Evolutionary conservation across 2,113 vertebrate species (phyloP).

Genomic region (Serranochromis macrocephalus): DNA sequence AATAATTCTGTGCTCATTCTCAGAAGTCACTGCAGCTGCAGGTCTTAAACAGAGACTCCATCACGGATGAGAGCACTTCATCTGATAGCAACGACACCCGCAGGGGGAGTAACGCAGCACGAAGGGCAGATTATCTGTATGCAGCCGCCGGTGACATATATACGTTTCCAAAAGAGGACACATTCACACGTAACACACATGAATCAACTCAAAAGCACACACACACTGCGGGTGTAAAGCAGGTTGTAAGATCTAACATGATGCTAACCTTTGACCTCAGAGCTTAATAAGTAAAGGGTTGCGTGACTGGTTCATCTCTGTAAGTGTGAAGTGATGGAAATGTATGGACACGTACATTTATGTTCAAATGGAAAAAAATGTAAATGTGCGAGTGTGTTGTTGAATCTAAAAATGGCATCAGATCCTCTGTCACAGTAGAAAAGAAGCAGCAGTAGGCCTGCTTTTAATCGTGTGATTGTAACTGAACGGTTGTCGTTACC

Average conservation of each 20-base stretch:
- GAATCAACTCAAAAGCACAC: background rate
- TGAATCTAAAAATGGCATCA: constrained; percentile 6
- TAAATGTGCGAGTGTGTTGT: background rate
- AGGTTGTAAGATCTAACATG: background rate
- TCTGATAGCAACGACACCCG: constrained; percentile 8
- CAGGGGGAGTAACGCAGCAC: background rate
- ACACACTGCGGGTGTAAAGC: background rate
- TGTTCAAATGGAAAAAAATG: background rate
- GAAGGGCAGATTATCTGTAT: constrained; percentile 37
- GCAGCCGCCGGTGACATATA: background rate
- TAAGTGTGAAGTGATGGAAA: background rate
- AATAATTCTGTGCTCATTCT: constrained; percentile 37
- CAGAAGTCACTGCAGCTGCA: constrained; percentile 27
- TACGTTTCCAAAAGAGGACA: background rate
- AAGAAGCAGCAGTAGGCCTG: constrained; percentile 8
- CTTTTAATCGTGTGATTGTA: constrained; percentile 45
- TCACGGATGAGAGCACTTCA: constrained; percentile 39
- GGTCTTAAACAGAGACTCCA: constrained; percentile 28
- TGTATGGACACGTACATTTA: background rate
- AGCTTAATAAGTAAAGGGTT: constrained; percentile 8
- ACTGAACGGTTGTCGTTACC: constrained; percentile 28
- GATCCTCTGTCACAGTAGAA: background rate
- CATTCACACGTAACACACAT: background rate
- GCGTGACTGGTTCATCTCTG: background rate
- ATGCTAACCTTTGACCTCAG: constrained; percentile 2